Base-by-base conservation (phyloP, 2,113 vertebrate genomes). In the Eleginops maclovinus region DNA sequence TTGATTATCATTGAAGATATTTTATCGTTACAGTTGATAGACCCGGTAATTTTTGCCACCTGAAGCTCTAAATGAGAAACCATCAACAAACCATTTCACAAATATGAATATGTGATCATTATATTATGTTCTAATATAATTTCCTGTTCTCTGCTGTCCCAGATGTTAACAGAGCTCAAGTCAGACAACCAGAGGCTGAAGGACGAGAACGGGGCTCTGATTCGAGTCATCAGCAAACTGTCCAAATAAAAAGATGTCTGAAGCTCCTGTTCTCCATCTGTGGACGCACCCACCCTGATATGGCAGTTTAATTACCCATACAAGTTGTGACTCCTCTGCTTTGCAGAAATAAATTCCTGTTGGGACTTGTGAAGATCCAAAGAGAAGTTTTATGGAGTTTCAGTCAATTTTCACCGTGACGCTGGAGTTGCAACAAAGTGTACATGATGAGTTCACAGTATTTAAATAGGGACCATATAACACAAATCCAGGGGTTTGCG, bases 181-280 rank as follows among this genome's bases (percentile, higher is more conserved):
- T 97, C 97, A 0, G 98, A 99, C 95, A 99, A 99, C 95, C 96
- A 98, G 93, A 94, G 97, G 90, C 95, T 99, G 86, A 99, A 99
- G 93, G 98, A 99, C 19, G 98, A 99, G 91, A 99, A 99, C 0
- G 98, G 97, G 50, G 97, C 98, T 68, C 96, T 99, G 89, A 99
- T 99, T 90, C 93, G 98, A 88, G 98, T 99, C 92, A 99, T 99
- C 96, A 98, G 97, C 95, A 99, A 99, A 91, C 95, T 99, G 81
- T 99, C 98, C 85, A 99, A 99, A 88, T 99, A 96, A 96, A 76
- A 70, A 62, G 47, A 71, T 31, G 43, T 71, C 53, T 64, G 40
- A 59, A 64, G 63, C 53, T 73, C 54, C 55, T 62, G 53, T 40
- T 69, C n/a, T 72, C 70, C 56, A 24, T 64, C 46, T 54, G 59